These are phyloP conservation scores for Coenonympha glycerion DNA, from an alignment of 2,888 invertebrate species.

Conservation along the genomic window DNA sequence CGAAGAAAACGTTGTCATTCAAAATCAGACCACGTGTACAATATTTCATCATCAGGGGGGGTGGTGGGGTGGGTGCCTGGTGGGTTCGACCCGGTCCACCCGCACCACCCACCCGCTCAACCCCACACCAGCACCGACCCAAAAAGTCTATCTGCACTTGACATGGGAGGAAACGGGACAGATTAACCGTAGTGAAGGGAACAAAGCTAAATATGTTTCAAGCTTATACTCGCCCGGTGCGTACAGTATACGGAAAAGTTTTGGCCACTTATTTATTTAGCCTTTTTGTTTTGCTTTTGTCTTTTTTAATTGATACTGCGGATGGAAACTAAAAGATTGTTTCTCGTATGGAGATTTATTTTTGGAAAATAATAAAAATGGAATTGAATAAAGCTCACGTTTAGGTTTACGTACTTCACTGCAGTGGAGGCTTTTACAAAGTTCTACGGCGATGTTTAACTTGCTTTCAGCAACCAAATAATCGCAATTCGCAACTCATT, in stretches of 20 bases:
- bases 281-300: conserved; percentile 11
- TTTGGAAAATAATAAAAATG: too few relatives aligned
- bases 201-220: conserved; percentile 76
- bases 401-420: too few relatives aligned
- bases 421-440: too few relatives aligned
- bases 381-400: too few relatives aligned
- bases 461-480: too few relatives aligned
- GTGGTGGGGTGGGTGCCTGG: conserved; percentile 43
- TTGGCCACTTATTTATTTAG: conserved; percentile 34
- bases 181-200: conserved; percentile 76
- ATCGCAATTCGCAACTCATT: too few relatives aligned
- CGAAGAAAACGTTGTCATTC: conserved; percentile 80
- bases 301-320: conserved; percentile 11
- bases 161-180: conserved; percentile 75
- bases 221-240: conserved; percentile 68
- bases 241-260: conserved; percentile 47
- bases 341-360: background rate
- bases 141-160: conserved; percentile 76
- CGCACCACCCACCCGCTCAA: conserved; percentile 34
- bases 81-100: conserved; percentile 27
- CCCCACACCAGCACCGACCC: conserved; percentile 50
- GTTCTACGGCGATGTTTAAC: too few relatives aligned
- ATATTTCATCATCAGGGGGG: conserved; percentile 82
- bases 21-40: conserved; percentile 84
- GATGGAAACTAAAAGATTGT: background rate